Evolutionary conservation across 2,888 invertebrate genomes (phyloP).

Genomic region (Agrotis ipsilon): DNA sequence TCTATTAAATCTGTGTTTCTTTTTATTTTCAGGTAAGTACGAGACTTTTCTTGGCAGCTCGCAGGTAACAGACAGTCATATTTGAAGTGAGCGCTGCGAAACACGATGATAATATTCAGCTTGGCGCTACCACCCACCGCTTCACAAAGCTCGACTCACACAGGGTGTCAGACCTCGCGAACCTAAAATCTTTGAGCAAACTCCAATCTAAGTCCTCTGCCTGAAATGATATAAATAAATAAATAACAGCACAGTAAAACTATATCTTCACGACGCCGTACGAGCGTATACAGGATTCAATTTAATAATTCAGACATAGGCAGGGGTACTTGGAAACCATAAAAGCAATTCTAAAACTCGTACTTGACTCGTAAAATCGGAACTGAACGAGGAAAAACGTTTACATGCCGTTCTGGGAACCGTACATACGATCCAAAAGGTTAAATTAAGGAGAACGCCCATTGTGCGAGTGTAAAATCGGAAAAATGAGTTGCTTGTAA

Average conservation of each 20-base stretch:
- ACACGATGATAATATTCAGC: slow-evolving; percentile 31
- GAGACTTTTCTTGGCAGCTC: slow-evolving; percentile 21
- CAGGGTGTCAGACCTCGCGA: background rate
- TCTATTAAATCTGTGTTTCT: slow-evolving; percentile 49
- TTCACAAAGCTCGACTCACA: slow-evolving; percentile 4
- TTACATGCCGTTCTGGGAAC: slow-evolving; percentile 78
- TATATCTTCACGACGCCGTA: slow-evolving; percentile 62
- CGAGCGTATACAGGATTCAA: slow-evolving; percentile 65
- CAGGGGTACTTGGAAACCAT: slow-evolving; percentile 77
- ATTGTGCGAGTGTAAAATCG: slow-evolving; percentile 58
- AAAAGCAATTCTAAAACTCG: slow-evolving; percentile 84
- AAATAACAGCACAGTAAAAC: slow-evolving; percentile 55
- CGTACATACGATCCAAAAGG: slow-evolving; percentile 63
- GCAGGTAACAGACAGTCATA: slow-evolving; percentile 25
- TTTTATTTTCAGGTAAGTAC: slow-evolving; percentile 78
- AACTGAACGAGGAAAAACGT: slow-evolving; percentile 81
- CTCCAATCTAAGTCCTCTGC: slow-evolving; percentile 38
- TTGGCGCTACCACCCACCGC: slow-evolving; percentile 13
- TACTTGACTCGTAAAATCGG: slow-evolving; percentile 83
- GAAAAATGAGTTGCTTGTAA: slow-evolving; percentile 60
- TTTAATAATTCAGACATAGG: slow-evolving; percentile 85
- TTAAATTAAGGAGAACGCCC: slow-evolving; percentile 66
- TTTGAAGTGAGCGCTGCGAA: slow-evolving; percentile 29
- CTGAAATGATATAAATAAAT: slow-evolving; percentile 50
- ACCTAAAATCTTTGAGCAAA: slow-evolving; percentile 28